Conservation (phyloP, 2,797 vertebrate genomes). For the Xenentodon cancila region DNA sequence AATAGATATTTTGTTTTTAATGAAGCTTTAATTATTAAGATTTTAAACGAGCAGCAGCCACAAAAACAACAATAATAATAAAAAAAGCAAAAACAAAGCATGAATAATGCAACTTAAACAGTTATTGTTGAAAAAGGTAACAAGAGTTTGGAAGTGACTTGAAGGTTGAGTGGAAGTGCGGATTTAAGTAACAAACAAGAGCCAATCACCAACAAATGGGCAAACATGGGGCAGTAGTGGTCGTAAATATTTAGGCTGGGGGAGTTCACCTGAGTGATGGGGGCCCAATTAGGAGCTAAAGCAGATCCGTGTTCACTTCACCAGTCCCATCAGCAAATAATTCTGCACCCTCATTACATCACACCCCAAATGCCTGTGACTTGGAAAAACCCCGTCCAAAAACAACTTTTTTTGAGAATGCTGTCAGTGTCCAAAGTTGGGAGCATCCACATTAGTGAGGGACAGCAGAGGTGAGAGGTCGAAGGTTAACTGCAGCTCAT, state of each 20-base stretch:
- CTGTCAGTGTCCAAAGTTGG: conserved; percentile 76
- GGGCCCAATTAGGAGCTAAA: conserved; percentile 46
- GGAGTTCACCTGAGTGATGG: conserved; percentile 42
- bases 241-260: conserved; percentile 77
- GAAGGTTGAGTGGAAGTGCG: conserved; percentile 34
- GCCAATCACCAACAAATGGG: conserved; percentile 69
- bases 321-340: conserved; percentile 29
- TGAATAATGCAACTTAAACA: background rate
- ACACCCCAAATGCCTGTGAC: conserved; percentile 38
- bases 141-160: too few relatives aligned
- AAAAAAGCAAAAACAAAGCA: too few relatives aligned
- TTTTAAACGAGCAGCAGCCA: background rate
- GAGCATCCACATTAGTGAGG: conserved; percentile 70
- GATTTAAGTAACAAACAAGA: conserved; percentile 54
- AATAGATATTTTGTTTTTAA: background rate
- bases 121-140: conserved; percentile 12
- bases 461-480: conserved; percentile 73
- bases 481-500: conserved; percentile 81
- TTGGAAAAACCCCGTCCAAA: conserved; percentile 22
- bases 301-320: conserved; percentile 9
- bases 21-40: background rate
- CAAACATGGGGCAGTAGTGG: conserved; percentile 57
- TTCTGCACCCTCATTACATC: conserved; percentile 3
- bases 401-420: conserved; percentile 59
- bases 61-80: too few relatives aligned